Percentiles rank a stretch among this genome's conserved stretches.
phyloP scores from a whole-genome alignment of 92 coral and sea anemone species.

The Epizoanthus rinbou region DNA sequence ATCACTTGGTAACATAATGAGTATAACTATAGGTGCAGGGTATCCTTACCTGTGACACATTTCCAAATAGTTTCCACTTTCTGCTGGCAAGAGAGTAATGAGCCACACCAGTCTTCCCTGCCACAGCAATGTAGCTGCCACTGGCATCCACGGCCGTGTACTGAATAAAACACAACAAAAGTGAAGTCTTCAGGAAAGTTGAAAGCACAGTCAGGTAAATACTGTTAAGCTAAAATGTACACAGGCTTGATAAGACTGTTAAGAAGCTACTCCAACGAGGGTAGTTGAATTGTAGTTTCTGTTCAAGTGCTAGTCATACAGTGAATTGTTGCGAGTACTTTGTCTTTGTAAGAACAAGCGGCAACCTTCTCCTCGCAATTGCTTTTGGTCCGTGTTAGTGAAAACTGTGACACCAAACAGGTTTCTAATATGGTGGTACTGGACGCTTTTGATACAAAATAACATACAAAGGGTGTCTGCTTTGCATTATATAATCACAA shows the following conservation, averaged over 20 bases:
- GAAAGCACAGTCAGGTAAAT: too few species aligned
- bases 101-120: conserved; percentile 94
- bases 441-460: too few species aligned
- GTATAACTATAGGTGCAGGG: not conserved
- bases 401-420: too few species aligned
- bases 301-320: not conserved
- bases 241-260: too few species aligned
- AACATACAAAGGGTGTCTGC: too few species aligned
- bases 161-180: conserved; percentile 37
- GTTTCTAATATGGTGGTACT: too few species aligned
- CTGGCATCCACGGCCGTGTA: conserved; percentile 90
- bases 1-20: not conserved
- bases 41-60: conserved; percentile 88
- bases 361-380: too few species aligned
- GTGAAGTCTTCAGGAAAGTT: too few species aligned
- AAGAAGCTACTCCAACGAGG: too few species aligned
- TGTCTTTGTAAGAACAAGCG: not conserved
- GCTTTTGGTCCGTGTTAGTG: too few species aligned
- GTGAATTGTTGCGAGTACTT: not conserved
- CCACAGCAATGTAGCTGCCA: conserved; percentile 90
- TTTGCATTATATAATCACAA: too few species aligned
- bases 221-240: too few species aligned
- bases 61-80: conserved; percentile 97
- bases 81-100: conserved; percentile 92
- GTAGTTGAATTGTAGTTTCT: not conserved